Percentiles rank a stretch among this genome's conserved stretches.
phyloP scores from a whole-genome alignment of 2,113 vertebrate genomes.

The Suncus etruscus region DNA sequence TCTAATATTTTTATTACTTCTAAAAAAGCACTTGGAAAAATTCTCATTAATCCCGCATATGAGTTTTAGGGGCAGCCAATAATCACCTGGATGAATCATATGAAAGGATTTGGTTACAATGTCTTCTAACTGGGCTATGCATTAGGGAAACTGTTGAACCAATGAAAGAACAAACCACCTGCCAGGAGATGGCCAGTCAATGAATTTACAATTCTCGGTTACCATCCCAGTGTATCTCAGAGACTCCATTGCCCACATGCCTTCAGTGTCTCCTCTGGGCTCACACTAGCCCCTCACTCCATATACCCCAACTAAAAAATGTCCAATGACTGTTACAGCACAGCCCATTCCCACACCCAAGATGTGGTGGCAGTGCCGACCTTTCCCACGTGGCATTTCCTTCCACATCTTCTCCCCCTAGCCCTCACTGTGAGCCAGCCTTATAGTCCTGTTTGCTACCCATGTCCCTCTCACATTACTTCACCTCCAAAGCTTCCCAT shows the following conservation, averaged over 20 bases:
- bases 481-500: no score
- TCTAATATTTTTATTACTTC: neutral
- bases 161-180: conserved; percentile 19
- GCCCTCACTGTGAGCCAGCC: neutral
- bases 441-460: no score
- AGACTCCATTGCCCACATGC: neutral
- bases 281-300: neutral
- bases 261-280: no score
- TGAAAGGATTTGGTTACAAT: neutral
- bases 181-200: neutral
- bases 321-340: neutral
- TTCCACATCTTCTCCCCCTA: neutral
- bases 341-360: neutral
- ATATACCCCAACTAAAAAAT: neutral
- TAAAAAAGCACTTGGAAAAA: conserved; percentile 21
- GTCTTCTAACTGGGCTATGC: neutral
- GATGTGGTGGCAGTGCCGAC: fast-evolving
- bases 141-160: conserved; percentile 34
- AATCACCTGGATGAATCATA: neutral
- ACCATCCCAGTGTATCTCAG: neutral
- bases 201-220: neutral
- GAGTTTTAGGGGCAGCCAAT: neutral
- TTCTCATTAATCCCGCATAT: neutral
- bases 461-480: no score
- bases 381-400: no score